Percentiles rank a stretch among this genome's conserved stretches.
These are phyloP conservation scores for Erebia palarica DNA, from an alignment of 2,888 invertebrate genomes.

Conservation along the genomic window DNA sequence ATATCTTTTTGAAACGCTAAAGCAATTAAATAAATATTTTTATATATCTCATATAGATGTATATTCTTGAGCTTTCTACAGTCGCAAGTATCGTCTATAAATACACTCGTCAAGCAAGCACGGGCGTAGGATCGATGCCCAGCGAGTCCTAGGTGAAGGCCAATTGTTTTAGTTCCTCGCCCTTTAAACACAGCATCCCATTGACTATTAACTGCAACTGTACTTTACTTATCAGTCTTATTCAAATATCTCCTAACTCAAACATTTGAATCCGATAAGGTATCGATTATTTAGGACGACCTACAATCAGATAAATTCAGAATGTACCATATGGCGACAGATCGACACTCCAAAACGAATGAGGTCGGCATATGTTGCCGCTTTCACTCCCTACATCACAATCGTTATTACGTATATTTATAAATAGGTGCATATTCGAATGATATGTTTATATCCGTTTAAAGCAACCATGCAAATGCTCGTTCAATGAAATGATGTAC, in stretches of 20 bases:
- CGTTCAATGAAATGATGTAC: neutral
- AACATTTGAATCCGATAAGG: constrained; percentile 18
- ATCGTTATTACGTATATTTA: constrained; percentile 61
- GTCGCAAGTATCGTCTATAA: constrained; percentile 65
- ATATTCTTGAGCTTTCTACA: constrained; percentile 51
- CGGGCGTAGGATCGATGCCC: constrained; percentile 70
- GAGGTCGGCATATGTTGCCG: constrained; percentile 78
- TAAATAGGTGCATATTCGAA: constrained; percentile 41
- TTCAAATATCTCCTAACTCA: neutral
- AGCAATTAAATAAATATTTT: constrained; percentile 20
- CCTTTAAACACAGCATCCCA: constrained; percentile 55
- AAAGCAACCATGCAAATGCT: constrained; percentile 17
- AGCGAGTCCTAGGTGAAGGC: constrained; percentile 75
- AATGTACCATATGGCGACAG: constrained; percentile 74
- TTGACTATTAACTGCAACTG: constrained; percentile 45
- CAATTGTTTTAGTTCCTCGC: constrained; percentile 68
- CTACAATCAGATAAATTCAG: constrained; percentile 67
- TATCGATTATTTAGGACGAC: constrained; percentile 42
- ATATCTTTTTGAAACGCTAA: constrained; percentile 15
- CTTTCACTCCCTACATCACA: constrained; percentile 78
- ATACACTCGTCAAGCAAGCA: constrained; percentile 71
- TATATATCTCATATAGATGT: constrained; percentile 25
- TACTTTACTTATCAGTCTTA: neutral
- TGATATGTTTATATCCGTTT: constrained; percentile 30
- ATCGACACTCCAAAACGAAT: constrained; percentile 75